Conservation (phyloP, 2,113 vertebrate species). For the Pachyramphus minor region DNA sequence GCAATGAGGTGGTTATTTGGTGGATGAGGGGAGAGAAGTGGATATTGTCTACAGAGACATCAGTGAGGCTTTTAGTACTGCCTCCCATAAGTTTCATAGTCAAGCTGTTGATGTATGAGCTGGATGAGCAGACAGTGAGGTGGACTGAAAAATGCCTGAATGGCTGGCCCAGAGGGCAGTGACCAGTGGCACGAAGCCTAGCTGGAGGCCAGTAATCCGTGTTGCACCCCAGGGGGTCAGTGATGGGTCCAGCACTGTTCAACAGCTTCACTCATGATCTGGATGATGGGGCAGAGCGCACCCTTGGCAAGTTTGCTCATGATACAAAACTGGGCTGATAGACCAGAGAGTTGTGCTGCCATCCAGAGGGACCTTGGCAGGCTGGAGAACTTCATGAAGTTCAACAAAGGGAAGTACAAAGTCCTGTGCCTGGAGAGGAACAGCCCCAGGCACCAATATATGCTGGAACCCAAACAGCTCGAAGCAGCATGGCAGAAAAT, state of each 20-base stretch:
- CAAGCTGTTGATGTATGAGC: not conserved
- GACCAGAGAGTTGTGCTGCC: not conserved
- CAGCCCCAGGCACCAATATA: not conserved
- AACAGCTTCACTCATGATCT: not conserved
- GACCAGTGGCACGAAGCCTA: not conserved
- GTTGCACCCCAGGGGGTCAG: not conserved
- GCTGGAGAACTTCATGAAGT: not conserved
- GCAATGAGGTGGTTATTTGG: not conserved
- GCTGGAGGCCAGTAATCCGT: not conserved
- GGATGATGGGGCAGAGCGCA: not conserved
- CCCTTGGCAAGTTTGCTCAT: not conserved
- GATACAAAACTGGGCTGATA: not conserved
- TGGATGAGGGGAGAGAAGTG: not conserved
- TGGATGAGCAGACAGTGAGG: not conserved
- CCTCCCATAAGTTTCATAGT: rapidly evolving
- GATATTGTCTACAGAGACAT: not conserved
- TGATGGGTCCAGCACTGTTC: not conserved
- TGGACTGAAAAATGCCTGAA: not conserved
- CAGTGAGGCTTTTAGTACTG: not conserved
- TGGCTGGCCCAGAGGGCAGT: not conserved
- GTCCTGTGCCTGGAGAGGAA: not conserved
- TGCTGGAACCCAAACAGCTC: not conserved
- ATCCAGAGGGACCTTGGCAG: not conserved
- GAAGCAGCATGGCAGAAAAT: not conserved
- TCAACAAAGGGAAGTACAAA: not conserved